Base-by-base conservation (phyloP, 2,888 invertebrate species). In the Ophioninae sp. region DNA sequence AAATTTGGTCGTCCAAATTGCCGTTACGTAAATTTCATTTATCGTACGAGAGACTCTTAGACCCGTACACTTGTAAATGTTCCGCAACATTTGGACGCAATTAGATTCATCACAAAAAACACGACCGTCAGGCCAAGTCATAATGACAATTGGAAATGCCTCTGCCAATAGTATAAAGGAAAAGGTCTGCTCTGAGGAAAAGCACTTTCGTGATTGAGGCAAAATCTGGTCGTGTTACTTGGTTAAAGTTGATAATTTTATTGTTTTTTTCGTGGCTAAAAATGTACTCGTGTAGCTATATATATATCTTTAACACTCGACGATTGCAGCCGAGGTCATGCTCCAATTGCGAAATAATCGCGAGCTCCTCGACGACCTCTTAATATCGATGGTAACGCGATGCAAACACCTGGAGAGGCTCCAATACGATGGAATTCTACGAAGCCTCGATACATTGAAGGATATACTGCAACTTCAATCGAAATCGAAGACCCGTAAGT, bases 381-480 rank as follows among this genome's bases (percentile, higher is more conserved):
- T 94, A 21, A 84, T 93, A 8, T 89, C 91, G 37, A 89, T 94
- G 88, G 82, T 93, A 61, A 88, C 89, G 30, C 91, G 91, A 44
- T 94, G 94, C 85, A 92, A 91, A 72, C 91, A 90, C 56, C 87
- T 94, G 70, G 91, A 92, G 57, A 91, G 89, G 84, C 88, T 94
- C 37, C 92, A 93, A 83, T 94, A 93, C 87, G 93, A 94, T 74
- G 94, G 94, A 57, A 92, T 93, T 69, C 88, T 94, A 74, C 89
- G 93, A 20, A 93, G 90, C 86, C 89, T 94, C 81, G 91, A 93
- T 67, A 91, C 93, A 7, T 85, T 94, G 67, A 87, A 91, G 77
- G 92, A 93, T 50, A 92, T 93, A 86, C 92, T 92, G 85, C 89
- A 90, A 73, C 87, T 93, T 57, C 92, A 91, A 83, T 85, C 87